A percentile compares a stretch with the other conserved stretches of the same genome.
Evolutionary conservation across 2,797 vertebrate species (phyloP).

Genomic region (Danionella dracula): DNA sequence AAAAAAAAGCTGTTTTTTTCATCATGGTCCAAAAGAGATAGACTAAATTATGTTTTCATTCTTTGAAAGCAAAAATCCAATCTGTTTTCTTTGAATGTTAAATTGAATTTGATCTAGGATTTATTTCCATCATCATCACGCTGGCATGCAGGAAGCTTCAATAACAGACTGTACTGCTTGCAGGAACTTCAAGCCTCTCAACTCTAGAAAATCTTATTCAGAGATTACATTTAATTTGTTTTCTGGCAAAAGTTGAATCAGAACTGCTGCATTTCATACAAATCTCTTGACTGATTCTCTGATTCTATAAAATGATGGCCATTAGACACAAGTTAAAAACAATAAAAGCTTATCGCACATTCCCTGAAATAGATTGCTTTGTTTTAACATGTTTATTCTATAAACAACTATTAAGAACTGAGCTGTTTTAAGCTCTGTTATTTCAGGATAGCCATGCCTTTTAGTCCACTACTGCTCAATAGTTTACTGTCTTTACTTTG

Average conservation of each 20-base stretch:
- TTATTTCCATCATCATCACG: neutral
- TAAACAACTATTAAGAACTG: neutral
- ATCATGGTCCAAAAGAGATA: neutral
- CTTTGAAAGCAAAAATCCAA: neutral
- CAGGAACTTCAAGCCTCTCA: neutral
- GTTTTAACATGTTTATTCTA: neutral
- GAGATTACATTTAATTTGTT: conserved; percentile 5
- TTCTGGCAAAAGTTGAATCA: neutral
- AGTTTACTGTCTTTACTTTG: too few relatives aligned
- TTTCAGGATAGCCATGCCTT: too few relatives aligned
- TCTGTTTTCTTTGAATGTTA: neutral
- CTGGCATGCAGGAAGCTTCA: neutral
- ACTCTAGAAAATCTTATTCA: conserved; percentile 1
- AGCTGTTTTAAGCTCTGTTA: neutral
- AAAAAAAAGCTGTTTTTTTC: neutral
- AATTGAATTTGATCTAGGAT: neutral
- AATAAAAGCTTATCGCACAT: neutral
- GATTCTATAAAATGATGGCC: neutral
- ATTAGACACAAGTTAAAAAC: neutral
- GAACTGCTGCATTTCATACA: neutral
- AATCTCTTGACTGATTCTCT: neutral
- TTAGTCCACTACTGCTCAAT: too few relatives aligned
- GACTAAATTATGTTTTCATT: neutral
- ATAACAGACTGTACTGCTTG: neutral
- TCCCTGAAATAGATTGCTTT: neutral